Evolutionary conservation across 92 coral and sea anemone species (phyloP), one percentile per base, ranked within the genome.

Genomic region (Desmophyllum pertusum): DNA sequence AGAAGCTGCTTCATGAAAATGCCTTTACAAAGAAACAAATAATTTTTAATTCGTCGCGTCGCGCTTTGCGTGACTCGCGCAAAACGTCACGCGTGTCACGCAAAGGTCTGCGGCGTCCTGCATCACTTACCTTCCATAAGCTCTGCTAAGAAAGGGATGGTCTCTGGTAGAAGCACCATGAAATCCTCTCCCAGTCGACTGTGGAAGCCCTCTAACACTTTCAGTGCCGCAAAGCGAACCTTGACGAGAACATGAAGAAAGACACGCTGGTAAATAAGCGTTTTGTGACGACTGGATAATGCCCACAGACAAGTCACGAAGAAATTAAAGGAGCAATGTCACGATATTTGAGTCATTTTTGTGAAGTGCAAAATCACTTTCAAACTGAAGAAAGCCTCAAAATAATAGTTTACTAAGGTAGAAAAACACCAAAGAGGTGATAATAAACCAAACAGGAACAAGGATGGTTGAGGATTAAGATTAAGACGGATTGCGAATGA

Each of bases 191-290:
- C 99, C 25, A 96, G 91, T 80, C 84, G 93, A 2, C 89, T 87
- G 75, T 96, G 90, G 70, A 96, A 82, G 50, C 93, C 95, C 80
- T 96, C 95, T 4, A 96, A 66, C 21, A 95, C 99, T 83, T 94
- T 96, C 10, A 96, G 88, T 9, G 99, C 98, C 17, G 97, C 99
- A n/a, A 96, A 85, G 15, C 99, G 96, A 57, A 96, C 97, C 98
- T 96, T 63, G 33, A 39, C 21, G 37, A 36, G 37, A 6, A 50
- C 15, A 1, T 15, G 6, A 5, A 13, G 17, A 77, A 0, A 36
- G n/a, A 17, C 1, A 66, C 7, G 35, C 18, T 14, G 14, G 4
- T 65, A 33, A 33, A 15, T 65, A 64, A 64, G 39, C 38, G 5
- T 31, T 64, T 7, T 62, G 3, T 1, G 25, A 9, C 15, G 52